A percentile compares a stretch with the other conserved stretches of the same genome.
Conservation (phyloP, 2,113 vertebrate genomes). For the Urocolius indicus region DNA sequence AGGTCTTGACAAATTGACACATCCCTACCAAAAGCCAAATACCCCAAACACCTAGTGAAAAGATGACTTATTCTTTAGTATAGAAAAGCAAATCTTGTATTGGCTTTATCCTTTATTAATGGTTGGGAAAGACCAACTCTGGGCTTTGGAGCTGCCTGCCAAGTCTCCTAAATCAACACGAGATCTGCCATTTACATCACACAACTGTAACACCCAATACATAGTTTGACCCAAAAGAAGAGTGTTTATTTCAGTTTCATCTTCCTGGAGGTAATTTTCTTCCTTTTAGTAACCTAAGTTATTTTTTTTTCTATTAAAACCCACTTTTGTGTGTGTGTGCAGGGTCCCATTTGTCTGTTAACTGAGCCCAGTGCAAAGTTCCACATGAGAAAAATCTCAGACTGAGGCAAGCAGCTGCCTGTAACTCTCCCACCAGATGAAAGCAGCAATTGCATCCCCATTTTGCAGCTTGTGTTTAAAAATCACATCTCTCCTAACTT, state of each 20-base stretch:
- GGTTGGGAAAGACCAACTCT: not conserved
- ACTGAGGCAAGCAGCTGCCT: not conserved
- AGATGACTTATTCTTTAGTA: not conserved
- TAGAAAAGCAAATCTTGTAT: not conserved
- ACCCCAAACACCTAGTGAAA: not conserved
- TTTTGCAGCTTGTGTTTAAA: not conserved
- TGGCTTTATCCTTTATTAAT: not conserved
- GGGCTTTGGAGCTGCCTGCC: not conserved
- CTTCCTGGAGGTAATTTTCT: not conserved
- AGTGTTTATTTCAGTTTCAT: not conserved
- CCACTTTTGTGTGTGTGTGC: not conserved
- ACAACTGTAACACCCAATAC: rapidly evolving
- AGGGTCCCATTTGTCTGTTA: not conserved
- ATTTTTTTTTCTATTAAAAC: not conserved
- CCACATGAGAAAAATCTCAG: not conserved
- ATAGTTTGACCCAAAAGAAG: not conserved
- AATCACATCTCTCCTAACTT: not conserved
- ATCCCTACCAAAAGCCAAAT: not conserved
- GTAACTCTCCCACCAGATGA: not conserved
- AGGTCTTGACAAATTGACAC: not conserved
- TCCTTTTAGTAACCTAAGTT: not conserved
- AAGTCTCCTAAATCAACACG: not conserved
- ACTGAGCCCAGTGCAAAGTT: not conserved
- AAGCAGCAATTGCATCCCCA: not conserved
- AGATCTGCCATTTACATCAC: not conserved